Evolutionary conservation across 2,888 invertebrate species (phyloP).

Genomic region (Conomelus anceps): DNA sequence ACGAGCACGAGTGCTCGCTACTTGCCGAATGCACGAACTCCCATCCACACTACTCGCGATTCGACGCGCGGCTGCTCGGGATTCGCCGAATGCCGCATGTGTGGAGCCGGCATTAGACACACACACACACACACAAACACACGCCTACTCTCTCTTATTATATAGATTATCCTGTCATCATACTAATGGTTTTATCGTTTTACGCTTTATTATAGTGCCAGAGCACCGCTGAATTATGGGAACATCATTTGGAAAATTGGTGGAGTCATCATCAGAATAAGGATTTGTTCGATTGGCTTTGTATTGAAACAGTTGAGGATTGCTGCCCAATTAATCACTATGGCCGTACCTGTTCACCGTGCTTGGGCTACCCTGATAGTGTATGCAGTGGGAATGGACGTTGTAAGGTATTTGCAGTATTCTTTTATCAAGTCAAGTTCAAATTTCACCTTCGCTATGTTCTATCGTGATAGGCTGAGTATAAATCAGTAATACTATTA

Average conservation of each 20-base stretch:
- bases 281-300: constrained; percentile 64
- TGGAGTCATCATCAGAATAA: constrained; percentile 64
- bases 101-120: too few relatives aligned
- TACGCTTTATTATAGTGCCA: constrained; percentile 60
- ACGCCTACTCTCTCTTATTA: too few relatives aligned
- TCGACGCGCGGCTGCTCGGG: too few relatives aligned
- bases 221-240: constrained; percentile 73
- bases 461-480: too few relatives aligned
- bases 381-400: constrained; percentile 79
- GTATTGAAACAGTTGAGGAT: constrained; percentile 64
- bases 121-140: too few relatives aligned
- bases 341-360: constrained; percentile 74
- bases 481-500: too few relatives aligned
- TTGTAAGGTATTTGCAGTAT: constrained; percentile 50
- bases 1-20: too few relatives aligned
- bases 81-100: too few relatives aligned
- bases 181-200: background rate
- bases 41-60: too few relatives aligned
- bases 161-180: background rate
- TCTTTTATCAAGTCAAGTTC: background rate
- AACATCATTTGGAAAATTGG: constrained; percentile 79
- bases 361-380: constrained; percentile 63
- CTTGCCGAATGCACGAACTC: too few relatives aligned
- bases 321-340: constrained; percentile 83
- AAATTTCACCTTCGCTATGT: background rate